Conservation (phyloP, 2,113 vertebrate genomes). For the Bungarus multicinctus region DNA sequence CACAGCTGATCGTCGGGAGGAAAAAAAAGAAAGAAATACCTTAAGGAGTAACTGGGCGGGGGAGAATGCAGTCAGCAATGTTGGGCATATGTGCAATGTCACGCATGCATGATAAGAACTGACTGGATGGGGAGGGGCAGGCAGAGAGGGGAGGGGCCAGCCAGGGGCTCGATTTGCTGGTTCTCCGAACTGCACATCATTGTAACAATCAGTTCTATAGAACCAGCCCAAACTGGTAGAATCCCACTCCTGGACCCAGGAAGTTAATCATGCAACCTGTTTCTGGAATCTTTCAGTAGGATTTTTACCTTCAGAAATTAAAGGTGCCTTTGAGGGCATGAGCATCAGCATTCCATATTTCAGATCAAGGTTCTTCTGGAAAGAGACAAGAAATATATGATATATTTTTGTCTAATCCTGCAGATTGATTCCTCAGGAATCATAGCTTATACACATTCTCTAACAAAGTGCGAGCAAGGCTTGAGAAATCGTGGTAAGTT, state of each 20-base stretch:
- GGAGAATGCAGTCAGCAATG: no score
- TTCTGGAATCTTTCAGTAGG: background rate
- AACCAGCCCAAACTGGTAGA: no score
- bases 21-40: no score
- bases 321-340: background rate
- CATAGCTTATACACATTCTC: background rate
- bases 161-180: no score
- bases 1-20: no score
- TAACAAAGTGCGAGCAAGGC: background rate
- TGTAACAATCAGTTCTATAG: no score
- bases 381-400: background rate
- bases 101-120: no score
- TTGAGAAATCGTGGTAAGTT: background rate
- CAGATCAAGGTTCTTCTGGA: background rate
- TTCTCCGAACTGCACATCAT: no score
- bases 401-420: background rate
- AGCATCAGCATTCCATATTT: background rate
- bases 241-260: background rate
- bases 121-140: no score
- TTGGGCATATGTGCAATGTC: no score
- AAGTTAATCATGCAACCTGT: background rate
- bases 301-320: background rate
- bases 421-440: background rate
- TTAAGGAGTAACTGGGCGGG: no score
- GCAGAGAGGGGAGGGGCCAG: no score